Base-by-base conservation (phyloP, 2,888 invertebrate genomes). In the Rhagonycha fulva region DNA sequence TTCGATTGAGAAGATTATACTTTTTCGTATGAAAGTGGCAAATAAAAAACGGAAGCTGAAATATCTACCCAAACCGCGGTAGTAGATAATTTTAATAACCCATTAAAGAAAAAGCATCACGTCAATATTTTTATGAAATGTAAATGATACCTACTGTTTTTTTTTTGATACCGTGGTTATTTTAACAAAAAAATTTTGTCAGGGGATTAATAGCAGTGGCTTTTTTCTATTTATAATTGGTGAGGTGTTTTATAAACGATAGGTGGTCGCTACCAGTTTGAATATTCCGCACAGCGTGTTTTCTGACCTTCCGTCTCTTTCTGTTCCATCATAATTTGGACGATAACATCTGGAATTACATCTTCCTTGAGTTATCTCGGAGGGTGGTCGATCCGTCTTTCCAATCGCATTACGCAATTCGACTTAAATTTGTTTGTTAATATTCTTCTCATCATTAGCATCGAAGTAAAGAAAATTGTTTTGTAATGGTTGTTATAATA, bases 221-320 rank as follows among this genome's bases (percentile, higher is more conserved):
- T 9, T 47, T 47, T 47, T n/a, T 47, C n/a, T n/a, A 24, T 23
- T 24, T 24, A 66, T 66, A 66, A 74, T 66, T 62, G 74, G 74
- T 69, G 63, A 74, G 74, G 74, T 74, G 74, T 74, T 66, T 10
- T 24, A 68, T 47, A 47, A 74, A 63, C 70, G 68, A 63, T 74
- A 74, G 74, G 74, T 74, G 74, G 74, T 70, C 74, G 74, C 69
- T 74, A 74, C 74, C 68, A 74, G 69, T 74, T 30, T 69, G 62
- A 69, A 68, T 74, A 74, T 74, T 74, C 62, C 61, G 62, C 74
- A 14, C 74, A 74, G 74, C 74, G 63, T 74, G 74, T 62, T 60
- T 72, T 23, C 47, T 10, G 9, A 4, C 60, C 24, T 72, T 68
- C 14, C 62, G n/a, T 74, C 74, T 74, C 68, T 60, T 28, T 70